A percentile compares a stretch with the other conserved stretches of the same genome.
phyloP scores from a whole-genome alignment of 2,113 vertebrate genomes.

The Takifugu bimaculatus region DNA sequence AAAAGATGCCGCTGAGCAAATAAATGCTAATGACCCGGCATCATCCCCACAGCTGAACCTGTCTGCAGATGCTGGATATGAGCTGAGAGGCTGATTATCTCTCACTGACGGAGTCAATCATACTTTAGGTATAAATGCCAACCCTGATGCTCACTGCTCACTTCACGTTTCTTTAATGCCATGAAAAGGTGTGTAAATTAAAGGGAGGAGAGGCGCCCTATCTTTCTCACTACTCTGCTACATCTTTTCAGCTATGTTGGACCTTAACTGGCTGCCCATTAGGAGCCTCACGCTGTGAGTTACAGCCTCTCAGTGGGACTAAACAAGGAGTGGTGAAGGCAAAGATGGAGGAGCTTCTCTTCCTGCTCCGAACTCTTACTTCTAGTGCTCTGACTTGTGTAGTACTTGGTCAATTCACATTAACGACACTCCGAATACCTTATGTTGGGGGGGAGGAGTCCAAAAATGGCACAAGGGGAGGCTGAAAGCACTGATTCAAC shows the following conservation, averaged over 20 bases:
- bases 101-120: neutral
- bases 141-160: neutral
- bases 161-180: no score
- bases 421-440: constrained; percentile 58
- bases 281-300: no score
- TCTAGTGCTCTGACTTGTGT: neutral
- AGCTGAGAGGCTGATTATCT: neutral
- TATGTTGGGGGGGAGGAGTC: constrained; percentile 39
- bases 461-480: constrained; percentile 44
- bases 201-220: no score
- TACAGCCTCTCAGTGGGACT: no score
- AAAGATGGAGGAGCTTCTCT: no score
- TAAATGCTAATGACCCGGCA: constrained; percentile 14
- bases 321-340: no score
- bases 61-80: constrained; percentile 7
- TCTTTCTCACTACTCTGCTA: no score
- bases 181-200: no score
- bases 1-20: constrained; percentile 33
- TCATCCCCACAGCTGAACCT: constrained; percentile 15
- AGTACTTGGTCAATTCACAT: constrained; percentile 18
- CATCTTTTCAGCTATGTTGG: no score
- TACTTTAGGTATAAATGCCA: no score
- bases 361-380: no score
- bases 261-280: no score
- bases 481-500: constrained; percentile 54